Evolutionary conservation across 2,888 invertebrate species (phyloP), one percentile per base, ranked within the genome.

Genomic region (Cheilosia vulpina): DNA sequence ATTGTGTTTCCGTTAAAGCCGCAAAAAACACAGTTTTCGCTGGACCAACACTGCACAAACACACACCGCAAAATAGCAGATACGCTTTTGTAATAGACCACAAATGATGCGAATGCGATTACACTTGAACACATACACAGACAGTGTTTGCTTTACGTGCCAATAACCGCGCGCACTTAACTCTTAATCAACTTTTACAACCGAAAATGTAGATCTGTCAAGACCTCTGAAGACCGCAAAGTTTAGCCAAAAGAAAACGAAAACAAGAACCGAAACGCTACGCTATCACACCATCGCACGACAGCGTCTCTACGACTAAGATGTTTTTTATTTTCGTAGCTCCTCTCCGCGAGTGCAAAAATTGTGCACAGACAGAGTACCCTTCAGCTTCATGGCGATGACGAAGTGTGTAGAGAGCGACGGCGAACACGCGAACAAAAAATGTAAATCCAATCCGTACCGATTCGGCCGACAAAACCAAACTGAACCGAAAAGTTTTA

Each of bases 251-350:
- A 76, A 31, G 27, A 21, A 31, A 55, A 38, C 34, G 24, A 75
- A 58, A 45, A 43, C 57, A 55, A 62, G 13, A 45, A 45, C 15
- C 38, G 9, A 52, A 50, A 62, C 43, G 52, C 52, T 19, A 43
- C 43, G 17, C 66, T 60, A 60, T 66, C 66, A 53, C 76, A 66
- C 65, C 58, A 66, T 66, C 66, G 66, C 58, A 68, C 66, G 66
- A 60, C 38, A 45, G 50, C 65, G 57, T 57, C 57, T 66, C 38
- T 57, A 24, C 65, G 50, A 75, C 65, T 75, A 75, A 71, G 65
- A 66, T 43, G 57, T 17, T 57, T 15, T 57, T 19, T 45, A 38
- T 57, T 38, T 34, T 17, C 13, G 1, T 13, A 19, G 34, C 41
- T 76, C 24, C 27, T 68, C 41, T 66, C 60, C 45, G 19, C 41